Evolutionary conservation across 2,888 invertebrate genomes (phyloP).

Genomic region (Drosophila suboccidentalis): DNA sequence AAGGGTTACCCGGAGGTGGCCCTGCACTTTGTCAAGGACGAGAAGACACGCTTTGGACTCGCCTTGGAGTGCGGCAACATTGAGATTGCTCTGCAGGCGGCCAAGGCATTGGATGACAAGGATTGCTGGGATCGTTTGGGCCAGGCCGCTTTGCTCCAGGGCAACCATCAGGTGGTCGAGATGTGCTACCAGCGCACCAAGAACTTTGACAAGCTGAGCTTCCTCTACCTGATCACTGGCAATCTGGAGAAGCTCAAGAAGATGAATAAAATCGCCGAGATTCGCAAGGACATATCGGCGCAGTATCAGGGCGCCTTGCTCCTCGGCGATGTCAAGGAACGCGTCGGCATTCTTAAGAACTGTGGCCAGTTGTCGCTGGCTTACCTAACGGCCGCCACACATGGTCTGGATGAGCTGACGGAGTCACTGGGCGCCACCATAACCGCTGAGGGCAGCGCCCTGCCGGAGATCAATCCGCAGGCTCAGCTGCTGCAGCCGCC

Average conservation of each 20-base stretch:
- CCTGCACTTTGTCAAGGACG: slow-evolving; percentile 99
- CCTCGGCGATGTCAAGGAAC: slow-evolving; percentile 96
- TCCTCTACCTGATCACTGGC: slow-evolving; percentile 98
- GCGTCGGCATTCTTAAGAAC: slow-evolving; percentile 93
- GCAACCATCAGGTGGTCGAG: slow-evolving; percentile 98
- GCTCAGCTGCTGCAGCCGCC: slow-evolving; percentile 94
- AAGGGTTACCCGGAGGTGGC: slow-evolving; percentile 99
- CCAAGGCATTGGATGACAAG: slow-evolving; percentile 96
- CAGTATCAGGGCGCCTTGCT: slow-evolving; percentile 98
- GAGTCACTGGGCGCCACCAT: slow-evolving; percentile 89
- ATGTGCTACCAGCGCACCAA: slow-evolving; percentile 99
- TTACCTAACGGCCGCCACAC: slow-evolving; percentile 97
- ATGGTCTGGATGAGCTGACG: slow-evolving; percentile 94
- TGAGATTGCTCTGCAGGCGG: slow-evolving; percentile 98
- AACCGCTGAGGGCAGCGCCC: slow-evolving; percentile 88
- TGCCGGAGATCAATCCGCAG: slow-evolving; percentile 91
- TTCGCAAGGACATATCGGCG: slow-evolving; percentile 97
- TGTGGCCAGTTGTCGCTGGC: slow-evolving; percentile 93
- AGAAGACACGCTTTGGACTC: slow-evolving; percentile 97
- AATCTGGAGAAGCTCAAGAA: slow-evolving; percentile 98
- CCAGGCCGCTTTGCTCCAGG: slow-evolving; percentile 96
- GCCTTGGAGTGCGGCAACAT: slow-evolving; percentile 99
- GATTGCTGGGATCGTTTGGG: slow-evolving; percentile 98
- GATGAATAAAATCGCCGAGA: slow-evolving; percentile 99
- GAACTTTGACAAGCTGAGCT: slow-evolving; percentile 99